Evolutionary conservation across 1,140 invertebrate genomes (phyloP).

Genomic region (Aphidius ervi): DNA sequence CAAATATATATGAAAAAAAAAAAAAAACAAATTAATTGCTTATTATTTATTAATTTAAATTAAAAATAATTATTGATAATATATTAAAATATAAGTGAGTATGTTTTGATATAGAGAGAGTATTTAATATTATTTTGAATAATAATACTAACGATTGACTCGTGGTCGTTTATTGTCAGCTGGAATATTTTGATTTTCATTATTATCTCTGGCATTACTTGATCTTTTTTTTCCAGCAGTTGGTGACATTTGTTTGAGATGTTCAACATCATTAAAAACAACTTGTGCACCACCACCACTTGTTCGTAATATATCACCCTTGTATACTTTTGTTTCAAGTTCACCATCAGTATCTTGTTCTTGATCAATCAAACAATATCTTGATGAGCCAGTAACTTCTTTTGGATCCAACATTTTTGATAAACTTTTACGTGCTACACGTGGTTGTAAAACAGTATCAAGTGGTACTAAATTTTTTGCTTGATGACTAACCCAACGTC

Average conservation of each 20-base stretch:
- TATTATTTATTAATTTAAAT: too few species aligned
- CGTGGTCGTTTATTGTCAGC: slow-evolving; percentile 38
- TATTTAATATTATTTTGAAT: too few species aligned
- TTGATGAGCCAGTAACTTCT: slow-evolving; percentile 60
- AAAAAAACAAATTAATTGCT: too few species aligned
- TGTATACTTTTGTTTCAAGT: slow-evolving; percentile 88
- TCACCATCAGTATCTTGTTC: slow-evolving; percentile 87
- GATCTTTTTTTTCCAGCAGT: slow-evolving; percentile 45
- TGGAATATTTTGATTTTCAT: slow-evolving; percentile 20
- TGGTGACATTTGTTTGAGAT: slow-evolving; percentile 80
- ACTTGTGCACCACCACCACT: slow-evolving; percentile 91
- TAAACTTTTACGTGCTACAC: slow-evolving; percentile 79
- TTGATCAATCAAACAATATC: slow-evolving; percentile 90
- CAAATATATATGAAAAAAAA: too few species aligned
- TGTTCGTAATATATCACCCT: slow-evolving; percentile 90
- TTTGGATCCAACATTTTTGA: slow-evolving; percentile 68
- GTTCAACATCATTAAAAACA: slow-evolving; percentile 93
- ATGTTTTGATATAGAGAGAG: too few species aligned
- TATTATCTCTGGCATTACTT: slow-evolving; percentile 31
- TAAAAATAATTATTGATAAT: too few species aligned
- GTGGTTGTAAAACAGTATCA: slow-evolving; percentile 86
- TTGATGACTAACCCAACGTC: slow-evolving; percentile 86
- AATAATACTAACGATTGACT: slow-evolving; percentile 11
- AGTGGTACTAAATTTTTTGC: slow-evolving; percentile 67
- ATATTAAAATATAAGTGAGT: too few species aligned